Base-by-base conservation (phyloP, 2,888 invertebrate species). In the Ligdia adustata region DNA sequence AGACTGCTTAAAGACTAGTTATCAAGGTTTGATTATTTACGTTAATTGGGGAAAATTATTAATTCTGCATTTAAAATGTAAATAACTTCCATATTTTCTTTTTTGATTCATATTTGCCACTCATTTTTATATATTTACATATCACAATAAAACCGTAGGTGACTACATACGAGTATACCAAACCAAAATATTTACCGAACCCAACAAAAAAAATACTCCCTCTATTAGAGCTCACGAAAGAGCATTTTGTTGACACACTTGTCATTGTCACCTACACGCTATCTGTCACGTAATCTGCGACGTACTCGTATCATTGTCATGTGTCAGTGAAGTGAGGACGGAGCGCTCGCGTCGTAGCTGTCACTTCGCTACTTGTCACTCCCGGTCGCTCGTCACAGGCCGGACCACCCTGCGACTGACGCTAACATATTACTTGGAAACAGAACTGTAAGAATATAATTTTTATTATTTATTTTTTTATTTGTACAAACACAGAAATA, bases 331-430 rank as follows among this genome's bases (percentile, higher is more conserved):
- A 40, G 46, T 45, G 50, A 29, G 38, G 49, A 59, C 48, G 42
- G 46, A 54, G 37, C 49, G 40, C 46, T 48, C 56, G 43, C 48
- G 57, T 60, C 59, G 42, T 41, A 29, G 15, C 34, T 39, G 51
- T 57, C 52, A 38, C 51, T 39, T 43, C 22, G 22, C 51, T 24
- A 38, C 37, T 44, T 44, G 52, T 53, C 52, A 53, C 52, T 45
- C 38, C n/a, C n/a, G n/a, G n/a, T 34, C 50, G 55, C 42, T 24
- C 48, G 45, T 45, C 59, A 51, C 31, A 52, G 33, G 28, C 16
- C 9, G 28, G 59, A 59, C 59, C 59, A 57, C 56, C 58, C 51
- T 40, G 56, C 18, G n/a, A 15, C 27, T 11, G 4, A 32, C 9
- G 20, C n/a, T n/a, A n/a, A n/a, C n/a, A n/a, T n/a, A n/a, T n/a